Percentiles rank a stretch among this genome's conserved stretches.
Conservation (phyloP, 2,888 invertebrate species). For the Myopa tessellatipennis region DNA sequence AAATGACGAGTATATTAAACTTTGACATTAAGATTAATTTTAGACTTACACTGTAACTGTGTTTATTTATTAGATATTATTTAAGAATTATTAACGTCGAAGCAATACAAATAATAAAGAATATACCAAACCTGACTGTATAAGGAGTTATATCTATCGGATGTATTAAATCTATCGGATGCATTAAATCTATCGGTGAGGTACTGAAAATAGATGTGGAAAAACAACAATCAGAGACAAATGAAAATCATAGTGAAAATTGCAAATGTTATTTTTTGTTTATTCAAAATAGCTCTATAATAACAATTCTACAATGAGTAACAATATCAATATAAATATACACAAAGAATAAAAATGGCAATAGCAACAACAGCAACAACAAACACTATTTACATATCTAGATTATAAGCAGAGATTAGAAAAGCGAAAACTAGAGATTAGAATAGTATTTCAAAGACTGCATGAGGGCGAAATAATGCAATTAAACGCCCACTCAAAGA, state of each 20-base stretch:
- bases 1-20: no score
- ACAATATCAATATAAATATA: neutral
- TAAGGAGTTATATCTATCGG: conserved; percentile 31
- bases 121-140: conserved; percentile 28
- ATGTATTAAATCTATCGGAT: conserved; percentile 32
- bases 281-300: neutral
- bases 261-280: neutral
- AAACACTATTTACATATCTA: no score
- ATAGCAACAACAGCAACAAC: neutral
- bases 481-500: no score
- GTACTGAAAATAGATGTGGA: conserved; percentile 31
- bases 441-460: no score
- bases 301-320: no score
- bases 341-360: neutral
- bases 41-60: no score
- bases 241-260: neutral
- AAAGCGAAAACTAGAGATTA: neutral
- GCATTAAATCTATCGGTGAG: conserved; percentile 34
- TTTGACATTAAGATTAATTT: no score
- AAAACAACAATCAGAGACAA: conserved; percentile 4
- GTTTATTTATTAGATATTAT: no score
- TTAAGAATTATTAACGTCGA: no score
- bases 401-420: neutral
- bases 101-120: neutral
- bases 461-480: no score